Percentiles rank a stretch among this genome's conserved stretches.
Conservation (phyloP, 2,797 vertebrate genomes). For the Eleutherodactylus coqui region DNA sequence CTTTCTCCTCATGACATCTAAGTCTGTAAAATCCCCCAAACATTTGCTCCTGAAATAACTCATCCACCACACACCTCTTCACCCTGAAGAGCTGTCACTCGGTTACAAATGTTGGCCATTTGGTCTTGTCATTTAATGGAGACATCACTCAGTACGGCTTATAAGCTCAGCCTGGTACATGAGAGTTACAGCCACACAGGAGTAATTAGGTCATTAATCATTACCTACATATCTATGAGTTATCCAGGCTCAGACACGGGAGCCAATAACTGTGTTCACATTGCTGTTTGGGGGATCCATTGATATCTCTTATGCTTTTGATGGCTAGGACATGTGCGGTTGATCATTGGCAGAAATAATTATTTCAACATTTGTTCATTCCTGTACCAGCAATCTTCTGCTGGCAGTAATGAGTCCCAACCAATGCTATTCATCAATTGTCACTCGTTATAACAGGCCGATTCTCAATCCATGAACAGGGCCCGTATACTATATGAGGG, state of each 20-base stretch:
- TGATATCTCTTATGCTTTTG: background rate
- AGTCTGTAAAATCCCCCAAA: background rate
- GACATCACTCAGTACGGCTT: conserved; percentile 32
- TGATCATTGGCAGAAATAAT: too few relatives aligned
- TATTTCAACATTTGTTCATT: too few relatives aligned
- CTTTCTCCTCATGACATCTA: background rate
- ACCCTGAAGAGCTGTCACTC: conserved; percentile 23
- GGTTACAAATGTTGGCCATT: conserved; percentile 32
- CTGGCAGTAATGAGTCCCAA: too few relatives aligned
- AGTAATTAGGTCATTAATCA: conserved; percentile 39
- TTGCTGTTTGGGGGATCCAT: background rate
- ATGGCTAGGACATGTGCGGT: too few relatives aligned
- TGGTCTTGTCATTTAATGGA: conserved; percentile 33
- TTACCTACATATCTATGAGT: conserved; percentile 5
- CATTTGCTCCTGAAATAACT: background rate
- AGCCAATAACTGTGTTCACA: background rate
- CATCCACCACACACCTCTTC: background rate
- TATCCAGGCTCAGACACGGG: background rate
- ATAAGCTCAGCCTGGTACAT: background rate
- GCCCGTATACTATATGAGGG: too few relatives aligned
- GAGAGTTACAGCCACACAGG: conserved; percentile 21
- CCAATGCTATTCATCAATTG: too few relatives aligned
- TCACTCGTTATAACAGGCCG: too few relatives aligned
- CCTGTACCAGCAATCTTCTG: too few relatives aligned
- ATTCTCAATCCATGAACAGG: too few relatives aligned